Base-by-base conservation (phyloP, 2,113 vertebrate genomes). In the Beaufortia kweichowensis region DNA sequence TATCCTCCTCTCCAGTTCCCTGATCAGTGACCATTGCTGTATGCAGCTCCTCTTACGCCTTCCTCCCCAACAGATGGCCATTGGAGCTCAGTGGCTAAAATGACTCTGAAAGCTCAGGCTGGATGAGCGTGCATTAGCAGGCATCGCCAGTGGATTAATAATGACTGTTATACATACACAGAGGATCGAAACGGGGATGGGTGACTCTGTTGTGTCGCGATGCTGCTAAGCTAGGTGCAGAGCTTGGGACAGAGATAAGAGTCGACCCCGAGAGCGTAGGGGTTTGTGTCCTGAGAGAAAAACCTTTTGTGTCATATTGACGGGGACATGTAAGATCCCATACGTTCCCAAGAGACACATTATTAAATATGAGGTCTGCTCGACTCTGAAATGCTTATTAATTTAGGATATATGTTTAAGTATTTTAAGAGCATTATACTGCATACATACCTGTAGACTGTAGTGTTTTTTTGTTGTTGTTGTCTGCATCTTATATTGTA, bases 31-130 rank as follows among this genome's bases (percentile, higher is more conserved):
- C 60, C 39, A 59, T 56, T 19, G 17, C 67, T 74, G 70, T 56
- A 63, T 69, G 55, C 61, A 48, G 39, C 72, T 39, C 24, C 70
- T 23, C 24, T 26, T 29, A 23, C 64, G 62, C 29, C 66, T 53
- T 53, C 50, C 17, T 24, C 31, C 10, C 43, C 57, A 78, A 77
- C 81, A 83, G 82, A 84, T 86, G 85, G 81, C 72, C 53, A 60
- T 24, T 75, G 61, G 62, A 31, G 65, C 21, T 35, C 68, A 55
- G 59, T 48, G 48, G 60, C 67, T n/a, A 65, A 77, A 76, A 62
- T 46, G 39, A 81, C 75, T 78, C n/a, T 67, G 12, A 73, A 72
- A 74, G 50, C 64, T 3, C 63, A 35, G 69, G 46, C 41, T 53
- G 68, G 63, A 26, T 57, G 66, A 79, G 81, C 41, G 46, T 50